A percentile compares a stretch with the other conserved stretches of the same genome.
Evolutionary conservation across 2,888 invertebrate species (phyloP).

Genomic region (Lutraria lutraria): DNA sequence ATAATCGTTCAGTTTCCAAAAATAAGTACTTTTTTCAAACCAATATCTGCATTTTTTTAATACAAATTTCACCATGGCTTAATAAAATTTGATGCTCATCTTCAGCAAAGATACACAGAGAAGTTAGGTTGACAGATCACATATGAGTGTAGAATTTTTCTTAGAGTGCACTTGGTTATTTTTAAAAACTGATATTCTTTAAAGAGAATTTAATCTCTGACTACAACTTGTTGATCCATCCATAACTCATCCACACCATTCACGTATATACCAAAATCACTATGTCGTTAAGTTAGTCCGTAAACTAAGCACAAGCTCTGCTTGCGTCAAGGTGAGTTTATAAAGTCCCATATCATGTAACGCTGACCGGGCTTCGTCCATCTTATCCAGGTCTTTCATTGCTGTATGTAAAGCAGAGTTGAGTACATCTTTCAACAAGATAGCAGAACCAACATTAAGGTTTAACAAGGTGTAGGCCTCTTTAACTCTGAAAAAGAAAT

Average conservation of each 20-base stretch:
- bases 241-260: too few relatives aligned
- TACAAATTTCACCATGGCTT: too few relatives aligned
- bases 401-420: conserved; percentile 63
- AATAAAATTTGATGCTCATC: too few relatives aligned
- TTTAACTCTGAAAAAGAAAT: conserved; percentile 80
- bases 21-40: too few relatives aligned
- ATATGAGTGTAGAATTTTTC: neutral
- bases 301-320: conserved; percentile 72
- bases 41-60: too few relatives aligned
- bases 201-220: too few relatives aligned
- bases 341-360: conserved; percentile 85
- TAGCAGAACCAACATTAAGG: conserved; percentile 92
- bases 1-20: too few relatives aligned
- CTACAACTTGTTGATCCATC: too few relatives aligned
- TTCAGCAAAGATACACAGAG: neutral
- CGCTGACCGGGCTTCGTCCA: conserved; percentile 78
- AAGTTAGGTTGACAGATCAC: neutral
- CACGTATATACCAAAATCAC: neutral
- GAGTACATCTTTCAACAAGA: conserved; percentile 91
- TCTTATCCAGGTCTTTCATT: conserved; percentile 58
- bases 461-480: conserved; percentile 93
- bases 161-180: neutral
- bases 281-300: conserved; percentile 67
- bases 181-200: too few relatives aligned
- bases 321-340: conserved; percentile 78